Evolutionary conservation across 2,113 vertebrate species (phyloP), one percentile per base, ranked within the genome.

Genomic region (Oreochromis spilurus): DNA sequence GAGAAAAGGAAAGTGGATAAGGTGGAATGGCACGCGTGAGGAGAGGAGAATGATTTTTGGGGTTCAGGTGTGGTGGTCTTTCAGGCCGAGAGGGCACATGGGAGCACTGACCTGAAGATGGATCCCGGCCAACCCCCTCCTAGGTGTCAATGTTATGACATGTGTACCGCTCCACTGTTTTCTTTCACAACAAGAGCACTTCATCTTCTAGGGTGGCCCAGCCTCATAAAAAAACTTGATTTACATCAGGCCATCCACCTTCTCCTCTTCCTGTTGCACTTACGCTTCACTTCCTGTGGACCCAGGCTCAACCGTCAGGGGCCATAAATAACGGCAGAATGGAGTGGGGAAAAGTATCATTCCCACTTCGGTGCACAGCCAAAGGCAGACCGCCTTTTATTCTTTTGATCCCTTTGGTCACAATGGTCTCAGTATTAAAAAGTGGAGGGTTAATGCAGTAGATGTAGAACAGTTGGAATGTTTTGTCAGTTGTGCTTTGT

Each of bases 121-220:
- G 93, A 93, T 94, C 92, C 92, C 93, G 92, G 89, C 91, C 92
- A 89, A 95, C 93, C 85, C 83, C 95, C 89, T 88, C 95, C 92
- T 80, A 94, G 96, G 91, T 97, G 96, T 98, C 97, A 96, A 95
- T 97, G 95, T 97, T 97, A 96, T 96, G 97, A 97, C 97, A 97
- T 97, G 97, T 97, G 97, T 94, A 93, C 93, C 90, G 94, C 96
- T 97, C 97, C 94, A 82, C 96, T 98, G 97, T 98, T 98, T 96
- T 97, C 97, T 97, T 96, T 98, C 96, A 98, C 97, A 99, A 98
- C 97, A 98, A 95, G 95, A 95, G 95, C 95, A 96, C 95, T 96
- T 97, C 95, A 94, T 96, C 97, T 96, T 94, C 96, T 96, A 87
- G 96, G 98, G 97, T 98, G 98, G 98, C 96, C 97, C 70, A 12